A percentile compares a stretch with the other conserved stretches of the same genome.
phyloP scores from a whole-genome alignment of 2,888 invertebrate genomes.

The Aplocera efformata region DNA sequence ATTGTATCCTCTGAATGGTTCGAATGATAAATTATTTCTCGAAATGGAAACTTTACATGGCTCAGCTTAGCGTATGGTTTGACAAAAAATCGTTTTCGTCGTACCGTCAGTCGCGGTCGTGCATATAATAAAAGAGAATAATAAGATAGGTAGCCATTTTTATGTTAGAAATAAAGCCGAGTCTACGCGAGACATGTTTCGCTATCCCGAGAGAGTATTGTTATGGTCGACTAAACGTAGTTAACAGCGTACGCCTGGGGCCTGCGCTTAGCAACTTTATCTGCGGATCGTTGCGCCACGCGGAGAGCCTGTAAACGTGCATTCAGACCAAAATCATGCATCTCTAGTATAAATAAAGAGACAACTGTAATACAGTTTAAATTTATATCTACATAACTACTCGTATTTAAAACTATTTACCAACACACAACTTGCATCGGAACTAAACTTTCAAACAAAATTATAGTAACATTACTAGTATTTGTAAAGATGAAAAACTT shows the following conservation, averaged over 20 bases:
- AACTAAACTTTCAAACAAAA: not conserved
- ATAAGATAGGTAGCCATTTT: too few species aligned
- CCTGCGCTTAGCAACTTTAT: conserved; percentile 57
- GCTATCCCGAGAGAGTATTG: conserved; percentile 45
- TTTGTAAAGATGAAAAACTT: too few species aligned
- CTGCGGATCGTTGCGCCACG: conserved; percentile 24
- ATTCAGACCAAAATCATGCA: conserved; percentile 6
- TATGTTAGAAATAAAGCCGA: conserved; percentile 38
- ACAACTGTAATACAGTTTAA: too few species aligned
- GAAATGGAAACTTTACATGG: too few species aligned
- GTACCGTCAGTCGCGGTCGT: not conserved
- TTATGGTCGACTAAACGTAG: conserved; percentile 62
- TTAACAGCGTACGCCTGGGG: conserved; percentile 50
- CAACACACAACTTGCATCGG: too few species aligned
- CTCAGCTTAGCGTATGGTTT: too few species aligned
- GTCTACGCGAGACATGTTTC: conserved; percentile 39
- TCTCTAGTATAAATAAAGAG: conserved; percentile 4
- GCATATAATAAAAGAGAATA: not conserved
- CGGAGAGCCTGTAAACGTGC: conserved; percentile 5
- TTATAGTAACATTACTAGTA: too few species aligned
- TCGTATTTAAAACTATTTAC: too few species aligned
- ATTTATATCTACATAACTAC: too few species aligned
- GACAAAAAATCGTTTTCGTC: not conserved
- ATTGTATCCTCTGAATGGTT: too few species aligned
- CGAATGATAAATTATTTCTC: too few species aligned